Conservation (phyloP, 2,888 invertebrate species). For the Malthinus seriepunctatus region DNA sequence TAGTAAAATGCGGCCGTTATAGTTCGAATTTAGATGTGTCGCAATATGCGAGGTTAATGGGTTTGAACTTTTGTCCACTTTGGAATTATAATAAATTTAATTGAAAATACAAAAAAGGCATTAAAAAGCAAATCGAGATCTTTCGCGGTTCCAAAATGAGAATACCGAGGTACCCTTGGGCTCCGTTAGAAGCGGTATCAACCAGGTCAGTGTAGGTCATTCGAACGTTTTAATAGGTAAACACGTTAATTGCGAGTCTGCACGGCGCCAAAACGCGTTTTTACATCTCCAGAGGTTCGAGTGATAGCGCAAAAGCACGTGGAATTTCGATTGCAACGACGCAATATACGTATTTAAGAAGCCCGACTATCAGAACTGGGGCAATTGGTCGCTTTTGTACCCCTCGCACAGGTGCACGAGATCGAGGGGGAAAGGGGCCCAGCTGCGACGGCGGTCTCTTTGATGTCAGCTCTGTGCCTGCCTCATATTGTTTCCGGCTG, state of each 20-base stretch:
- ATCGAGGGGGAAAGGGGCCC: slow-evolving; percentile 31
- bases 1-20: no score
- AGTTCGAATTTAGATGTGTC: no score
- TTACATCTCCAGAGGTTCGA: slow-evolving; percentile 41
- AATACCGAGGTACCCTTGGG: slow-evolving; percentile 14
- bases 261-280: slow-evolving; percentile 41
- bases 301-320: slow-evolving; percentile 41
- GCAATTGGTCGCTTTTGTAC: slow-evolving; percentile 42
- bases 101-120: not conserved
- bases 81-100: not conserved
- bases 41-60: no score
- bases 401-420: slow-evolving; percentile 35
- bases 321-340: slow-evolving; percentile 39
- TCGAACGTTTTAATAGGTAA: slow-evolving; percentile 41
- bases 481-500: slow-evolving; percentile 59
- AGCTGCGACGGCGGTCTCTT: slow-evolving; percentile 47
- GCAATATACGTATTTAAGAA: slow-evolving; percentile 30
- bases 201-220: slow-evolving; percentile 42
- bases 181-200: slow-evolving; percentile 23
- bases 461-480: slow-evolving; percentile 53
- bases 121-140: slow-evolving; percentile 6
- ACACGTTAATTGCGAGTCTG: slow-evolving; percentile 43
- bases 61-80: not conserved
- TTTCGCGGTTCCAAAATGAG: slow-evolving; percentile 12
- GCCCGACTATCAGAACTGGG: slow-evolving; percentile 42